Percentiles rank a stretch among this genome's conserved stretches.
Evolutionary conservation across 2,888 invertebrate species (phyloP).

Genomic region (Seira musarum): DNA sequence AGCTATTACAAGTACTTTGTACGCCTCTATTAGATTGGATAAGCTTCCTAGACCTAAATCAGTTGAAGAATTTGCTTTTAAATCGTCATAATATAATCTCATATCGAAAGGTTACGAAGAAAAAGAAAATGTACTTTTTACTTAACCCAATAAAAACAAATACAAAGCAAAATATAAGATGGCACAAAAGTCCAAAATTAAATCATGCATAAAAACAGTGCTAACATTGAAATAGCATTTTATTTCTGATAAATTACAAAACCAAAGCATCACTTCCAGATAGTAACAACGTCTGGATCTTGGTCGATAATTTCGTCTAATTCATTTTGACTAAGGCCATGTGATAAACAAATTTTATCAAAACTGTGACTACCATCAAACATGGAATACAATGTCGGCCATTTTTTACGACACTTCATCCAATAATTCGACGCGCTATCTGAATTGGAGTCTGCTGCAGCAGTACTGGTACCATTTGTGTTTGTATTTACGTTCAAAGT

Average conservation of each 20-base stretch:
- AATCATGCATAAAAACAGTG: no score
- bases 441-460: background rate
- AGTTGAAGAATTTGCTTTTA: no score
- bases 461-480: slow-evolving; percentile 19
- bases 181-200: no score
- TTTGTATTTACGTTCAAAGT: background rate
- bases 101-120: no score
- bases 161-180: no score
- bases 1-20: slow-evolving; percentile 19
- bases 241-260: no score
- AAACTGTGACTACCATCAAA: slow-evolving; percentile 87
- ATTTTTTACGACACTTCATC: slow-evolving; percentile 62
- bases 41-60: slow-evolving; percentile 7
- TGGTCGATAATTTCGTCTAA: slow-evolving; percentile 88
- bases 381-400: slow-evolving; percentile 72
- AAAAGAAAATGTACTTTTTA: no score
- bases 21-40: background rate
- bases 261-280: slow-evolving; percentile 83
- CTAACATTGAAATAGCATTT: no score
- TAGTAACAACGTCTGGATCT: slow-evolving; percentile 85
- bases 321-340: slow-evolving; percentile 82
- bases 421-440: slow-evolving; percentile 42
- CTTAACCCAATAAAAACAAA: no score
- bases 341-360: slow-evolving; percentile 93
- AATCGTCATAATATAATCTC: no score